These are phyloP conservation scores for Cromileptes altivelis DNA, from an alignment of 2,113 vertebrate genomes.

Conservation along the genomic window DNA sequence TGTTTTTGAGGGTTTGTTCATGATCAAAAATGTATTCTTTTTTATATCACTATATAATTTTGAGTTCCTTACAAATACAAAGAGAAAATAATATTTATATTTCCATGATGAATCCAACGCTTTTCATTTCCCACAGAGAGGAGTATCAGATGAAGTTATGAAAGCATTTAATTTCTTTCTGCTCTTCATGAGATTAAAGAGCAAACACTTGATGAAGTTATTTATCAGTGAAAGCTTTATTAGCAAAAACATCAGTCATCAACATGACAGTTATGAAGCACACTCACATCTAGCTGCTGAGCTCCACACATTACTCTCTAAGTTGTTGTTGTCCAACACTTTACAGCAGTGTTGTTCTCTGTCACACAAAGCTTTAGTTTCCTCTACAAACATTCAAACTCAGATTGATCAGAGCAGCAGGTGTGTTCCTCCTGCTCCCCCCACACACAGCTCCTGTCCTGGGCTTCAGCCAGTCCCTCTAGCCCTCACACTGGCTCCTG, in stretches of 20 bases:
- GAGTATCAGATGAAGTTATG: background rate
- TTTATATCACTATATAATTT: no score
- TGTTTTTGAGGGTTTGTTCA: no score
- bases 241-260: slow-evolving; percentile 1
- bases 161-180: background rate
- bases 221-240: slow-evolving; percentile 19
- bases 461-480: slow-evolving; percentile 28
- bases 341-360: slow-evolving; percentile 20
- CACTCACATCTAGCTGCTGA: slow-evolving; percentile 28
- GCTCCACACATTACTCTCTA: slow-evolving; percentile 17
- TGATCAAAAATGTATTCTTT: background rate
- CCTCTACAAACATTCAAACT: slow-evolving; percentile 17
- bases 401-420: slow-evolving; percentile 13
- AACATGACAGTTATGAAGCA: slow-evolving; percentile 28
- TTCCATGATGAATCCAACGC: background rate
- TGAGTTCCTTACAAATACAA: background rate
- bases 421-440: slow-evolving; percentile 16
- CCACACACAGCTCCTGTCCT: slow-evolving; percentile 36
- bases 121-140: background rate
- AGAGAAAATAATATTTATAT: background rate
- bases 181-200: background rate
- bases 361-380: slow-evolving; percentile 36
- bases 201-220: background rate
- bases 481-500: slow-evolving; percentile 58
- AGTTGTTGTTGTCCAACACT: slow-evolving; percentile 12